A percentile compares a stretch with the other conserved stretches of the same genome.
phyloP scores from a whole-genome alignment of 1,140 invertebrate species.

The Aphelenchoides avenae region DNA sequence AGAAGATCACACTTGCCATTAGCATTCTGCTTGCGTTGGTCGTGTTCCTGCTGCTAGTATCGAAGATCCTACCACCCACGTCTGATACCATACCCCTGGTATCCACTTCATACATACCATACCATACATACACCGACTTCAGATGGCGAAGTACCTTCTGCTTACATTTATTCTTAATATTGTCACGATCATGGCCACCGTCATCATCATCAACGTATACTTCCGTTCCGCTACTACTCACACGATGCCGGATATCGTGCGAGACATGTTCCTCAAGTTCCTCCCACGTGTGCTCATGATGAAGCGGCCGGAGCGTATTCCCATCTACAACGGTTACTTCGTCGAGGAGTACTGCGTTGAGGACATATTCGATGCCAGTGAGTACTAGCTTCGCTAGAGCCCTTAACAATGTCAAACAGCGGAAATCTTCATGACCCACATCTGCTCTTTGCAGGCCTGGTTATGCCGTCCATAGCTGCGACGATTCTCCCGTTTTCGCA shows the following conservation, averaged over 20 bases:
- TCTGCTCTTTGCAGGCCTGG: conserved; percentile 29
- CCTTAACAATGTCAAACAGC: neutral
- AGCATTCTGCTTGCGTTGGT: conserved; percentile 96
- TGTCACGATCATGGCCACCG: conserved; percentile 76
- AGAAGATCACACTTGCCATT: conserved; percentile 91
- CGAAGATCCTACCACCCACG: conserved; percentile 94
- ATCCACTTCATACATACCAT: too few relatives aligned
- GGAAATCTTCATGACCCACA: neutral
- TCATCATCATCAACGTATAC: conserved; percentile 95
- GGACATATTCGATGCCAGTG: conserved; percentile 55
- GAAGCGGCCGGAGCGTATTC: conserved; percentile 56
- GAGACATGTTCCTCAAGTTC: conserved; percentile 84
- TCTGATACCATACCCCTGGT: conserved; percentile 84
- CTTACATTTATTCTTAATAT: conserved; percentile 99
- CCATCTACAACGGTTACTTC: conserved; percentile 67
- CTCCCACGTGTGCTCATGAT: conserved; percentile 66
- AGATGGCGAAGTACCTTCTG: conserved; percentile 93
- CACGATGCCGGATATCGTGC: conserved; percentile 87
- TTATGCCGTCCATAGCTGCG: conserved; percentile 56
- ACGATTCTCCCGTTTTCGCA: conserved; percentile 52
- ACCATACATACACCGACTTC: too few relatives aligned
- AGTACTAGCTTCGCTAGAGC: too few relatives aligned
- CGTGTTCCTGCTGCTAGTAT: conserved; percentile 93
- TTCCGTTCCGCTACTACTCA: conserved; percentile 84
- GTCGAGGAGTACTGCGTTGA: conserved; percentile 56